Evolutionary conservation across 1,140 invertebrate genomes (phyloP).

Genomic region (Meloidogyne floridensis): DNA sequence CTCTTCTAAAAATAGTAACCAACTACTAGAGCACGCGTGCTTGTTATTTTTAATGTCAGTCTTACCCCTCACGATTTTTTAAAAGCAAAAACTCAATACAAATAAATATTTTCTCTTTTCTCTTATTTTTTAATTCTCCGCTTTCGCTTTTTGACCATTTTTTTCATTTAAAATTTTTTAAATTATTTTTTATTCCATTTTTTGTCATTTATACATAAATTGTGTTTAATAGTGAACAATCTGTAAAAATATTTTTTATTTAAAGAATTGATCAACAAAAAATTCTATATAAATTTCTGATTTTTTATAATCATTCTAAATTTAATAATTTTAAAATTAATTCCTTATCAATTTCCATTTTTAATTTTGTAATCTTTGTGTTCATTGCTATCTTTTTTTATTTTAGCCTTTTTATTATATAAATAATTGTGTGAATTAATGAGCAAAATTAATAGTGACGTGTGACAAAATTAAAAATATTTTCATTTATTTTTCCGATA

Average conservation of each 20-base stretch:
- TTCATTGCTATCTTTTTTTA: not conserved
- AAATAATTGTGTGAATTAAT: not conserved
- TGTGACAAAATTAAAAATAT: not conserved
- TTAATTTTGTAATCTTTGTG: not conserved
- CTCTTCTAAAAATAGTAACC: not conserved
- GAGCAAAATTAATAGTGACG: not conserved
- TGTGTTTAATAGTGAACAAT: not conserved
- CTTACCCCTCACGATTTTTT: not conserved
- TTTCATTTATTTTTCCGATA: too few species aligned
- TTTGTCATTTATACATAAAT: not conserved
- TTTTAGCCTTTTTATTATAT: not conserved
- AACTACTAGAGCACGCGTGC: not conserved
- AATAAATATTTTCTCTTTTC: not conserved
- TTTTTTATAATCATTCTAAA: not conserved
- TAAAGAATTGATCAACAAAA: too few species aligned
- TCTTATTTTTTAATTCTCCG: not conserved
- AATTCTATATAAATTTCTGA: too few species aligned
- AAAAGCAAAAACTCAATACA: not conserved
- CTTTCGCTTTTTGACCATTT: not conserved
- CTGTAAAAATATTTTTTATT: not conserved
- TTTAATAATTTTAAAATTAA: not conserved
- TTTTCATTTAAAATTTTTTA: not conserved
- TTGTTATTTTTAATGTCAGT: not conserved
- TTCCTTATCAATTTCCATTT: slow-evolving; percentile 5
- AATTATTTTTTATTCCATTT: not conserved